Base-by-base conservation (phyloP, 1,140 invertebrate genomes). In the Lasioglossum baleicum region DNA sequence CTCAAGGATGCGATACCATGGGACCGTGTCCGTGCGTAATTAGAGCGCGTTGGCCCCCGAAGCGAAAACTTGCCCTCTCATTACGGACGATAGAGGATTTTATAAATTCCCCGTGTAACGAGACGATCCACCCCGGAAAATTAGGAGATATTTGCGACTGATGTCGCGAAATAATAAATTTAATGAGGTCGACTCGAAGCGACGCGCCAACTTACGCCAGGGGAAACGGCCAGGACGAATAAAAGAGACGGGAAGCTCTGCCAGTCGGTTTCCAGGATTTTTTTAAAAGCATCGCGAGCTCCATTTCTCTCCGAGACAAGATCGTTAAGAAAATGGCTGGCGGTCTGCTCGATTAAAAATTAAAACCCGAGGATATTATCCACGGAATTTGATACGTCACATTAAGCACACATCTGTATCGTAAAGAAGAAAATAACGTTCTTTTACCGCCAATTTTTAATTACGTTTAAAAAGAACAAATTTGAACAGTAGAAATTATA, bases 91-190 rank as follows among this genome's bases (percentile, higher is more conserved):
- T 72, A 72, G 60, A 78, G 60, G 60, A 72, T 78, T 78, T 78
- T 64, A 72, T 72, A 78, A 78, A 72, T 63, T 71, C 58, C 22
- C 51, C 42, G 67, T 31, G 58, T 71, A 77, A 77, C 51, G 67
- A 77, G 75, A 70, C n/a, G 40, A 77, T 63, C 31, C 67, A 26
- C 20, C 10, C n/a, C 15, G 58, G 75, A 71, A 63, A 77, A 77
- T 77, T 77, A 71, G 67, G 42, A 71, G 22, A 71, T 42, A 71
- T 63, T 77, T 53, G 67, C 31, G 58, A 71, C 42, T 20, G 67
- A 77, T 71, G 75, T 51, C 61, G 67, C 42, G n/a, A 26, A 56
- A 71, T 71, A 77, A 77, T 77, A 77, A 63, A 77, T 77, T 71
- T 77, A 77, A 77, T n/a, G 67, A 77, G 60, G 44, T 67, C 22